Conservation (phyloP, 2,888 invertebrate genomes). For the Hydriomena furcata region DNA sequence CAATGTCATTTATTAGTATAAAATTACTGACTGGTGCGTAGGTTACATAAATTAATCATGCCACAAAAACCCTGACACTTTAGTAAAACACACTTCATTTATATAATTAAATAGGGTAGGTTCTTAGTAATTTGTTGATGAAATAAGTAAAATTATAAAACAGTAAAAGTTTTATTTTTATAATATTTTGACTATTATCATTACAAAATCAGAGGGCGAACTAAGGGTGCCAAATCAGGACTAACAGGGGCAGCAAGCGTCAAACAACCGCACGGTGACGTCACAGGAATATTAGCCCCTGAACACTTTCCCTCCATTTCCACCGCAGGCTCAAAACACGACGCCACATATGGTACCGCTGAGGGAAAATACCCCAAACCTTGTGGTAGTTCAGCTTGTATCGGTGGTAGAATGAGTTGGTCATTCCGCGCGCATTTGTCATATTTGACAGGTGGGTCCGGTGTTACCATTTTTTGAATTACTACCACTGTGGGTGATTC, state of each 20-base stretch:
- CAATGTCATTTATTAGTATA: no score
- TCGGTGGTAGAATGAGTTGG: slow-evolving; percentile 51
- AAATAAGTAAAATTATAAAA: no score
- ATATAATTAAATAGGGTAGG: no score
- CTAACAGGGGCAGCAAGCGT: slow-evolving; percentile 48
- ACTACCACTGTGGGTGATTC: slow-evolving; percentile 22
- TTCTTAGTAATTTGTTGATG: no score
- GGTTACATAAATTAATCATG: no score
- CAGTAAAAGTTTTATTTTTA: no score
- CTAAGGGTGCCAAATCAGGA: slow-evolving; percentile 43
- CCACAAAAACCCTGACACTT: no score
- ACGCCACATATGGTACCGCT: slow-evolving; percentile 42
- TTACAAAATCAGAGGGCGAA: slow-evolving; percentile 50
- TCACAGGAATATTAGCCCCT: slow-evolving; percentile 40
- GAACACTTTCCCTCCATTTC: slow-evolving; percentile 11
- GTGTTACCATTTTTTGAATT: slow-evolving; percentile 35
- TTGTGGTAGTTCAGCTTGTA: slow-evolving; percentile 43
- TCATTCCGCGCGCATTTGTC: slow-evolving; percentile 25
- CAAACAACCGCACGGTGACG: slow-evolving; percentile 39
- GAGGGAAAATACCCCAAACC: slow-evolving; percentile 52
- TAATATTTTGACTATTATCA: no score
- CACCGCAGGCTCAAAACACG: slow-evolving; percentile 38
- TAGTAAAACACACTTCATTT: no score
- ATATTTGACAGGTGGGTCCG: slow-evolving; percentile 9
- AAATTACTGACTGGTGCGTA: no score